Evolutionary conservation across 2,797 vertebrate species (phyloP).

Genomic region (Geotrypetes seraphini): DNA sequence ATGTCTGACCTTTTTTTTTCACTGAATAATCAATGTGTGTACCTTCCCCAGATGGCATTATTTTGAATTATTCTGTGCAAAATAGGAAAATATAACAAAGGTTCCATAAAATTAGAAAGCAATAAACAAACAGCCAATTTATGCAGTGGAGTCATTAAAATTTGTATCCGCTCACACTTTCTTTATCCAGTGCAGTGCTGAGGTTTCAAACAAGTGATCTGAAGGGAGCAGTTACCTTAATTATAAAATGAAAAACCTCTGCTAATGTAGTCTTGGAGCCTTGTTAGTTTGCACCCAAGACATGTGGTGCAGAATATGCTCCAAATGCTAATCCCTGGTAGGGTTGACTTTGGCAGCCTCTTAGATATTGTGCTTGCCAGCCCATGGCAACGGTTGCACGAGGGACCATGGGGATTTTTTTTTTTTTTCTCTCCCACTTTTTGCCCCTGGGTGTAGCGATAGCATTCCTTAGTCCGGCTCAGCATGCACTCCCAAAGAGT

Average conservation of each 20-base stretch:
- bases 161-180: slow-evolving; percentile 19
- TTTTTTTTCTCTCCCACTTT: slow-evolving; percentile 9
- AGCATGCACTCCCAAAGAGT: slow-evolving; percentile 26
- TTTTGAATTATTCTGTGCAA: not conserved
- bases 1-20: too few species aligned
- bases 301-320: slow-evolving; percentile 26
- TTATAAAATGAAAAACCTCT: slow-evolving; percentile 53
- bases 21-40: too few species aligned
- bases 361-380: not conserved
- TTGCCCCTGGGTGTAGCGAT: slow-evolving; percentile 22
- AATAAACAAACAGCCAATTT: slow-evolving; percentile 51
- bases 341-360: not conserved
- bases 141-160: slow-evolving; percentile 33
- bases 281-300: slow-evolving; percentile 33
- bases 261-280: slow-evolving; percentile 28
- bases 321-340: slow-evolving; percentile 25
- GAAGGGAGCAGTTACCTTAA: slow-evolving; percentile 45
- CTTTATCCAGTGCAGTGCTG: slow-evolving; percentile 19
- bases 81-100: slow-evolving; percentile 34
- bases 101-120: slow-evolving; percentile 45
- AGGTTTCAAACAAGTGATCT: slow-evolving; percentile 35
- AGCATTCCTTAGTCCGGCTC: slow-evolving; percentile 20
- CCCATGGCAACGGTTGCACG: slow-evolving; percentile 2
- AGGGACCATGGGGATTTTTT: not conserved
- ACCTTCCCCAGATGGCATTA: too few species aligned